Percentiles rank a stretch among this genome's conserved stretches.
Conservation (phyloP, 2,113 vertebrate species). For the Panthera leo region DNA sequence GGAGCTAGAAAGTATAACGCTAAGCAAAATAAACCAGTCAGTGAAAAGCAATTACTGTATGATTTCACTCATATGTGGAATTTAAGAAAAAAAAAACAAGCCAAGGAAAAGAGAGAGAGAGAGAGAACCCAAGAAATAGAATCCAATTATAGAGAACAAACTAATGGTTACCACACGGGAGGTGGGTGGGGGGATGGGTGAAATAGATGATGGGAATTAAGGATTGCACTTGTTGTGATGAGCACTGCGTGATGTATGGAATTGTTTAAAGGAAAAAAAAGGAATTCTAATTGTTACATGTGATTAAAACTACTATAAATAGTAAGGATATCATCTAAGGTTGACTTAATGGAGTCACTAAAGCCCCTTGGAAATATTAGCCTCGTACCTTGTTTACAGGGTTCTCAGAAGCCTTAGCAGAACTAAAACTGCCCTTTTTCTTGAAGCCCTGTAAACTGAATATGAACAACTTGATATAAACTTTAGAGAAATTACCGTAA, state of each 20-base stretch:
- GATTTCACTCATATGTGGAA: background rate
- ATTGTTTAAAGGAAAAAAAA: background rate
- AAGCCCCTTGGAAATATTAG: background rate
- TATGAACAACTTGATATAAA: background rate
- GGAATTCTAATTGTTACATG: background rate
- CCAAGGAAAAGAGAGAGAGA: background rate
- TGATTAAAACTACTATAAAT: background rate
- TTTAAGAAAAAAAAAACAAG: background rate
- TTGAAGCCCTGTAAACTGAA: background rate
- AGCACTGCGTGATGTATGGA: background rate
- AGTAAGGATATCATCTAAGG: background rate
- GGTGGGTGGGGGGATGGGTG: background rate
- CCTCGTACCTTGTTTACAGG: background rate
- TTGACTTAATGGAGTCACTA: background rate
- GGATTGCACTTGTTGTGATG: background rate
- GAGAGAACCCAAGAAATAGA: background rate
- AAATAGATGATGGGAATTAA: background rate
- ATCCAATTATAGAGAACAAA: background rate
- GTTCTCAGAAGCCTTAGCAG: background rate
- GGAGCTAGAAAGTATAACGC: background rate
- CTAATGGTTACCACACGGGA: background rate
- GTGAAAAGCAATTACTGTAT: background rate
- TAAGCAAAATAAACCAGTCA: background rate
- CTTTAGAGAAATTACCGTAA: background rate
- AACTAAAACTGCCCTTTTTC: background rate